These are phyloP conservation scores for Drosophila nasuta DNA, from an alignment of 1,140 invertebrate genomes.

Conservation along the genomic window DNA sequence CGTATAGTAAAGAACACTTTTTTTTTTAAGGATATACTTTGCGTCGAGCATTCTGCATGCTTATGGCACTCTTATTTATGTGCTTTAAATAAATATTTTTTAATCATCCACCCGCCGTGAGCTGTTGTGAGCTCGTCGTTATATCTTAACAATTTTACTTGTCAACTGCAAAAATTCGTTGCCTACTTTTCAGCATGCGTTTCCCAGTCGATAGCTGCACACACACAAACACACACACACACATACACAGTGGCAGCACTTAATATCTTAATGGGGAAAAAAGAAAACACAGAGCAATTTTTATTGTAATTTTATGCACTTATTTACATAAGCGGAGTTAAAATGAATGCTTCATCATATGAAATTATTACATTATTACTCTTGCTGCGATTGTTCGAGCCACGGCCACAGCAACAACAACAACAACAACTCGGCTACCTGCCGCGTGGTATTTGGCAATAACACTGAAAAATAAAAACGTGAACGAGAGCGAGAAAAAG, in stretches of 20 bases:
- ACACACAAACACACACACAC: slow-evolving; percentile 6
- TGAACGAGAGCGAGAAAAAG: not conserved
- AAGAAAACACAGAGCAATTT: slow-evolving; percentile 27
- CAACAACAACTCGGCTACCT: slow-evolving; percentile 12
- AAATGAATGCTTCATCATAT: slow-evolving; percentile 74
- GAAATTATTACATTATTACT: slow-evolving; percentile 79
- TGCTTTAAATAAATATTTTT: slow-evolving; percentile 26
- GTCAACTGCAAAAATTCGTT: slow-evolving; percentile 30
- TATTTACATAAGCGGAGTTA: slow-evolving; percentile 80
- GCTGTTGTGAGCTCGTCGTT: slow-evolving; percentile 17
- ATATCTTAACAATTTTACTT: slow-evolving; percentile 53
- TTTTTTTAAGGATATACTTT: not conserved
- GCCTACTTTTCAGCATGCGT: slow-evolving; percentile 22
- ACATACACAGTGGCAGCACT: slow-evolving; percentile 25
- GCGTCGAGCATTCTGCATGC: not conserved
- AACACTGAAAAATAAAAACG: slow-evolving; percentile 47
- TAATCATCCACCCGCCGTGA: slow-evolving; percentile 5
- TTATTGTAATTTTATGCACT: slow-evolving; percentile 79
- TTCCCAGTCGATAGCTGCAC: not conserved
- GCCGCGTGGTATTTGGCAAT: slow-evolving; percentile 50
- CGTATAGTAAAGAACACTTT: no score
- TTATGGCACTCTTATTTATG: not conserved
- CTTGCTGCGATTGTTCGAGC: slow-evolving; percentile 40
- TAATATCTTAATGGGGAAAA: slow-evolving; percentile 72
- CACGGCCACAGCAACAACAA: not conserved